Base-by-base conservation (phyloP, 1,140 invertebrate species). In the Heliconius hewitsoni region DNA sequence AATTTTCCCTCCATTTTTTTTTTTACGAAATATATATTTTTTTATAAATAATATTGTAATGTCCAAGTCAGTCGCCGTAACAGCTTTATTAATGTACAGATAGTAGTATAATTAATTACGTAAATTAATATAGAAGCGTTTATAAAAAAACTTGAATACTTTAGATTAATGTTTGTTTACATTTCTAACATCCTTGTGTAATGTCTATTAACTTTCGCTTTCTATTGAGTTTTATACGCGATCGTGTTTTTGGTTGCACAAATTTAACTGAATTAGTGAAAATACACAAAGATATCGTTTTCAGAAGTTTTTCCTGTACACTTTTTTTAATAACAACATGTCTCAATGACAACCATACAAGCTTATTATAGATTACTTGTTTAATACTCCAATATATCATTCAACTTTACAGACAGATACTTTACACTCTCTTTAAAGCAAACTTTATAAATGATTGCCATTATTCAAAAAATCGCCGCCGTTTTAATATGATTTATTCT, bases 131-230 rank as follows among this genome's bases (percentile, higher is more conserved):
- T 66, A 66, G 30, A 66, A 30, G 60, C 60, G 27, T 5, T 23
- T 66, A 30, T 30, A 66, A 30, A 66, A 60, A 66, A 27, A 27
- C 23, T 66, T 66, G 60, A 66, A 66, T 66, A 66, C 60, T 66
- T 60, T 66, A 30, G 60, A 66, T 66, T 66, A 66, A 66, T 66
- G 60, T 30, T 66, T 66, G 60, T 66, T 66, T 66, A 66, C 60
- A 66, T 66, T 30, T 66, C 27, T 66, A 66, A 66, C 60, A 66
- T 66, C 60, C 60, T 66, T 66, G 60, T 66, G 60, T 66, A 66
- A 30, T 66, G 23, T 66, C 60, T 30, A 66, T 66, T 66, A 66
- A 66, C 27, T 66, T 66, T 66, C 60, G 23, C 60, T 66, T 30
- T 66, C 60, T 66, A 66, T 66, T 66, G 9, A 66, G 9, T 30